These are phyloP conservation scores for Petrosia ficiformis DNA, from an alignment of 37 sponge, comb jelly and placozoan species.

Conservation along the genomic window DNA sequence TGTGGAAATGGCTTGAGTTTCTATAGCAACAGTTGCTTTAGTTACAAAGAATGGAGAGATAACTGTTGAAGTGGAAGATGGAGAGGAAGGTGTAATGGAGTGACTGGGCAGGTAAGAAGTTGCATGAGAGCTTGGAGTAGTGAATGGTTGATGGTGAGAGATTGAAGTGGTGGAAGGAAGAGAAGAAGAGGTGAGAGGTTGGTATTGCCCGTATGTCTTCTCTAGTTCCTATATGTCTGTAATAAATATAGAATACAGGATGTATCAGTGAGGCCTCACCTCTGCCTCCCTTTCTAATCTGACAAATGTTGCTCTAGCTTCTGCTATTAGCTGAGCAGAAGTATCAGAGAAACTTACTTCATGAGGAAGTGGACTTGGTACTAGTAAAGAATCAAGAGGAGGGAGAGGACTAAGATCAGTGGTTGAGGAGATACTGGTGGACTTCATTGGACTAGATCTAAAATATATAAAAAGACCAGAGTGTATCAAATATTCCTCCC, in stretches of 20 bases:
- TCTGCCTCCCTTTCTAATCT: constrained; percentile 60
- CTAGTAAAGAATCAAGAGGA: background rate
- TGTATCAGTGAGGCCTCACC: background rate
- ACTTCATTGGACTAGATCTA: too few relatives aligned
- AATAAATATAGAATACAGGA: background rate
- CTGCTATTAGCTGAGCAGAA: constrained; percentile 31
- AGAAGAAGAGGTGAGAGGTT: too few relatives aligned
- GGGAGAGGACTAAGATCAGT: background rate
- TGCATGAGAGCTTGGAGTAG: background rate
- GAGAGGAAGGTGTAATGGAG: background rate
- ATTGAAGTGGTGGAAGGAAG: background rate
- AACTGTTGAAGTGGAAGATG: background rate
- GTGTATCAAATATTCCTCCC: too few relatives aligned
- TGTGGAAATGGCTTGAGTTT: background rate
- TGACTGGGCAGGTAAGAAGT: background rate
- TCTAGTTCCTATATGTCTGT: background rate
- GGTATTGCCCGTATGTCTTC: too few relatives aligned
- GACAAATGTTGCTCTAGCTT: constrained; percentile 44
- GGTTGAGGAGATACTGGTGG: background rate
- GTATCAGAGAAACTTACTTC: constrained; percentile 5
- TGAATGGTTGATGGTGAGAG: background rate
- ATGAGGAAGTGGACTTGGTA: too few relatives aligned
- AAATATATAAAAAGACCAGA: too few relatives aligned
- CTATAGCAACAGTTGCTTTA: background rate
- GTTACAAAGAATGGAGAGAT: background rate